Evolutionary conservation across 2,113 vertebrate genomes (phyloP).

Genomic region (Trogon melanurus): DNA sequence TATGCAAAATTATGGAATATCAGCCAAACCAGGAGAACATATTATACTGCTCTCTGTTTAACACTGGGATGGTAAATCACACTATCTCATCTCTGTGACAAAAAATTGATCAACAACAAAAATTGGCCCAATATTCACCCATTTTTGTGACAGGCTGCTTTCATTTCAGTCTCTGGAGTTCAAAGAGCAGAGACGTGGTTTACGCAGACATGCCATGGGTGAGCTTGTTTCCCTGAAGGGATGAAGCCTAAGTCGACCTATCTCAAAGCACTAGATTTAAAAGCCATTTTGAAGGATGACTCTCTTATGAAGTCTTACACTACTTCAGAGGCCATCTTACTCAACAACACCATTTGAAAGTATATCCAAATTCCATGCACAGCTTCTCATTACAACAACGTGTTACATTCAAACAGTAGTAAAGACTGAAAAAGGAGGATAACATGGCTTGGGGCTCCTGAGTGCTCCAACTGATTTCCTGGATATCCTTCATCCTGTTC

Average conservation of each 20-base stretch:
- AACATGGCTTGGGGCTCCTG: not conserved
- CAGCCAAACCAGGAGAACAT: fast-evolving
- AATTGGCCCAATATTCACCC: not conserved
- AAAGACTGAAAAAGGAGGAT: not conserved
- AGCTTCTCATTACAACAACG: not conserved
- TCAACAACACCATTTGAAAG: not conserved
- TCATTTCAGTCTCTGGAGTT: not conserved
- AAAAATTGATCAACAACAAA: not conserved
- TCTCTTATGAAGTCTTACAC: not conserved
- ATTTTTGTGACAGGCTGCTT: not conserved
- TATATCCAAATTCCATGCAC: not conserved
- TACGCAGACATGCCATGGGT: not conserved
- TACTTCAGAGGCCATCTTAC: not conserved
- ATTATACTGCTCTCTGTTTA: not conserved
- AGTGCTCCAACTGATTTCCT: not conserved
- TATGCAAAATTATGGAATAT: not conserved
- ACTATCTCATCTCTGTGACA: not conserved
- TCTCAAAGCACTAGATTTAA: not conserved
- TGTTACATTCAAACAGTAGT: not conserved
- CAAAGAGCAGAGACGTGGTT: not conserved
- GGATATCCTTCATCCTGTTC: not conserved
- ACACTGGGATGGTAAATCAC: not conserved
- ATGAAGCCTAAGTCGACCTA: not conserved
- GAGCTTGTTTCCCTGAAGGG: not conserved
- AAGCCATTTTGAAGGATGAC: not conserved